Conservation (phyloP, 2,113 vertebrate species). For the Heterotis niloticus region DNA sequence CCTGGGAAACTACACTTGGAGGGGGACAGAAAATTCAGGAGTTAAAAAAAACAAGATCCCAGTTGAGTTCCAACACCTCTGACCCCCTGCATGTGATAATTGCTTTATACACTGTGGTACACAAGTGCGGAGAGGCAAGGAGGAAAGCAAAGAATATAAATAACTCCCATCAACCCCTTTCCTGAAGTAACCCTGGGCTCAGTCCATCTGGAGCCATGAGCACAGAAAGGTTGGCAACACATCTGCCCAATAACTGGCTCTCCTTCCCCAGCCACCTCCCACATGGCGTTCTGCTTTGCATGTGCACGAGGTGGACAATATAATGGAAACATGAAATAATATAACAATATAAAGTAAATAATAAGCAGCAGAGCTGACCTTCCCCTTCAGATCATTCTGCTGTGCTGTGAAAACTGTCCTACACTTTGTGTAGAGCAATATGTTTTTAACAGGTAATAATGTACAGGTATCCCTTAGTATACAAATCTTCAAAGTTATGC, state of each 20-base stretch:
- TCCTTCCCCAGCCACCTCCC: background rate
- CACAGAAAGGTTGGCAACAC: background rate
- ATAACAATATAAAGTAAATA: no score
- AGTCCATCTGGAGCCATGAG: background rate
- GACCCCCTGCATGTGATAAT: conserved; percentile 11
- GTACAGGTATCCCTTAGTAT: no score
- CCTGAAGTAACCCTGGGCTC: background rate
- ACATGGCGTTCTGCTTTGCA: background rate
- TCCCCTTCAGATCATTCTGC: no score
- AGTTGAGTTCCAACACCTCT: background rate
- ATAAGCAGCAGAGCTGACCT: no score
- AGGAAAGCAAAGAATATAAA: conserved; percentile 13
- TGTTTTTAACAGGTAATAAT: no score
- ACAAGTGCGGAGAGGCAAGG: background rate
- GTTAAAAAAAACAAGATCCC: background rate
- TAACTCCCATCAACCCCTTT: background rate
- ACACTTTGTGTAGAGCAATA: no score
- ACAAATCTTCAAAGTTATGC: no score
- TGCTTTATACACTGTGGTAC: conserved; percentile 2
- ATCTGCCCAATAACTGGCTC: background rate
- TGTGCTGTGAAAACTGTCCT: no score
- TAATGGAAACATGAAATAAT: no score
- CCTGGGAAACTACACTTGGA: no score
- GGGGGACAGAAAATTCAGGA: background rate
- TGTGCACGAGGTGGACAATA: background rate